A percentile compares a stretch with the other conserved stretches of the same genome.
These are phyloP conservation scores for Cladopsammia gracilis DNA, from an alignment of 64 coral and sea anemone species.

Conservation along the genomic window DNA sequence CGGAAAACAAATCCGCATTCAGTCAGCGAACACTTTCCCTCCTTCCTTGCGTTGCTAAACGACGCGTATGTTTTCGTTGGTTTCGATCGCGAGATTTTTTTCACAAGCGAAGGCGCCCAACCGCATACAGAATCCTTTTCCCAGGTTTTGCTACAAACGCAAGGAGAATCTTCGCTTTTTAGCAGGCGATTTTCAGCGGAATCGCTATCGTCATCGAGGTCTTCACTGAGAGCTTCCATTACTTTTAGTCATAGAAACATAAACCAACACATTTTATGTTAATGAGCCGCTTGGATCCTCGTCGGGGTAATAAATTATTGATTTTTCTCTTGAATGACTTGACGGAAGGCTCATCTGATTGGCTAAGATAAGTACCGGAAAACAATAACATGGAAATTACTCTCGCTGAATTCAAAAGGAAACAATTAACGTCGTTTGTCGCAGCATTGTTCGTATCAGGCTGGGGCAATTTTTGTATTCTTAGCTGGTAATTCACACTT, in stretches of 20 bases:
- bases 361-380: background rate
- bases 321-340: conserved; percentile 41
- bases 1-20: conserved; percentile 84
- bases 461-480: background rate
- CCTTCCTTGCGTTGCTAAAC: conserved; percentile 80
- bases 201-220: conserved; percentile 54
- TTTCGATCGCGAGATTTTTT: conserved; percentile 56
- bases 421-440: background rate
- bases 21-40: conserved; percentile 19
- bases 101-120: conserved; percentile 48
- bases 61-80: conserved; percentile 58
- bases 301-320: conserved; percentile 4
- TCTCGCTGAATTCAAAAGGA: conserved; percentile 12
- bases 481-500: background rate
- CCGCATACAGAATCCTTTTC: conserved; percentile 62
- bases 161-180: conserved; percentile 26
- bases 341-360: background rate
- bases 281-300: conserved; percentile 8
- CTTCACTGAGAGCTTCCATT: conserved; percentile 32
- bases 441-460: background rate
- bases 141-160: conserved; percentile 71
- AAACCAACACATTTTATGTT: conserved; percentile 37
- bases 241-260: conserved; percentile 11
- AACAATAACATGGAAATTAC: conserved; percentile 33
- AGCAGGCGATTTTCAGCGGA: conserved; percentile 45